A percentile compares a stretch with the other conserved stretches of the same genome.
Evolutionary conservation across 2,113 vertebrate species (phyloP).

Genomic region (Cyanoderma ruficeps): DNA sequence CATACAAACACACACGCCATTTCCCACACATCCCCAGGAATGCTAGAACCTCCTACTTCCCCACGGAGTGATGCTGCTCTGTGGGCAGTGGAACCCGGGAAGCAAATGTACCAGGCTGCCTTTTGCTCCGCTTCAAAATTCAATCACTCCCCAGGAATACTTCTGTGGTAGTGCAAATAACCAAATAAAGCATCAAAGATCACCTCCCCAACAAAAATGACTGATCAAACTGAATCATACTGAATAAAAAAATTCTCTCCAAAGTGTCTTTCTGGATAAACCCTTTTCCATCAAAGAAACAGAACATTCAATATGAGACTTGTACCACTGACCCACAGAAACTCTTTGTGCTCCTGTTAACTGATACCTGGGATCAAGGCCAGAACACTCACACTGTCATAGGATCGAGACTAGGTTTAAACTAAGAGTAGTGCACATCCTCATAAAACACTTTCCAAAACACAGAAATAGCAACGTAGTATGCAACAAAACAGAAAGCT

Average conservation of each 20-base stretch:
- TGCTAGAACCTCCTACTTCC: constrained; percentile 54
- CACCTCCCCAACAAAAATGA: neutral
- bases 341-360: neutral
- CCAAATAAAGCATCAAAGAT: constrained; percentile 2
- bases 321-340: neutral
- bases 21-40: constrained; percentile 66
- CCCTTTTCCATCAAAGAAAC: neutral
- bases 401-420: neutral
- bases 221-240: neutral
- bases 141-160: neutral
- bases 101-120: constrained; percentile 25
- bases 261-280: neutral
- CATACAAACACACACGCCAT: constrained; percentile 70
- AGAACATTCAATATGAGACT: neutral
- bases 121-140: constrained; percentile 20
- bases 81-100: constrained; percentile 37
- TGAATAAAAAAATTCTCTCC: neutral
- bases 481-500: neutral
- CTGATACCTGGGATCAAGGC: neutral
- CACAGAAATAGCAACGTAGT: neutral
- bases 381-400: neutral
- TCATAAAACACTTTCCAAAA: neutral
- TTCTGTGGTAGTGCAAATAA: neutral
- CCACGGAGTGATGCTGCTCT: constrained; percentile 50
- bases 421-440: neutral